These are phyloP conservation scores for Microcebus tavaratra DNA, from an alignment of 2,113 vertebrate species.

Conservation along the genomic window DNA sequence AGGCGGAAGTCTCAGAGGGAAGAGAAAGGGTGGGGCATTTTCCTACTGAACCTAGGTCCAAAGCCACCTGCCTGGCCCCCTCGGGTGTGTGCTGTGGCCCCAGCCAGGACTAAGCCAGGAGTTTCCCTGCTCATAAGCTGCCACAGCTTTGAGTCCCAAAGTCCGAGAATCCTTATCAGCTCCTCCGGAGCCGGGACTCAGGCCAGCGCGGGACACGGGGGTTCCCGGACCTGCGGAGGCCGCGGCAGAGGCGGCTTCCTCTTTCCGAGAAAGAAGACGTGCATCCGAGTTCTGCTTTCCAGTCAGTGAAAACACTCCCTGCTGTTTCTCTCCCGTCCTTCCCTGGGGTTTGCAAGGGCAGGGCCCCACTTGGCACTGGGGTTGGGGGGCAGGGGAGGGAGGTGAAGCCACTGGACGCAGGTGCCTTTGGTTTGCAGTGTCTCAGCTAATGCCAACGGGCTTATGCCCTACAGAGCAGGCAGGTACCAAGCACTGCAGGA, in stretches of 20 bases:
- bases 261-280: not conserved
- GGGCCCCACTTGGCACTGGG: not conserved
- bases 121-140: not conserved
- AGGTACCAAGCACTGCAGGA: accelerated
- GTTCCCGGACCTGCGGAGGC: not conserved
- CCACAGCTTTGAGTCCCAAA: not conserved
- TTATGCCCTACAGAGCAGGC: not conserved
- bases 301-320: not conserved
- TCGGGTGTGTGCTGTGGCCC: not conserved
- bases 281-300: not conserved
- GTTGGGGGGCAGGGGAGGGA: not conserved
- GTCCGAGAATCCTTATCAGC: constrained; percentile 50
- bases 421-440: not conserved
- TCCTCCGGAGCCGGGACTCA: not conserved
- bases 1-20: not conserved
- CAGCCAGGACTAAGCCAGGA: not conserved
- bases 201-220: not conserved
- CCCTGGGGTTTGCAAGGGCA: not conserved
- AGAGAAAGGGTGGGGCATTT: not conserved
- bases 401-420: not conserved
- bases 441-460: not conserved
- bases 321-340: not conserved
- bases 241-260: not conserved
- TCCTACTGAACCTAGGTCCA: not conserved
- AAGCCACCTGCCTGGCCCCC: not conserved